Evolutionary conservation across 2,888 invertebrate species (phyloP).

Genomic region (Heliconius cydno): DNA sequence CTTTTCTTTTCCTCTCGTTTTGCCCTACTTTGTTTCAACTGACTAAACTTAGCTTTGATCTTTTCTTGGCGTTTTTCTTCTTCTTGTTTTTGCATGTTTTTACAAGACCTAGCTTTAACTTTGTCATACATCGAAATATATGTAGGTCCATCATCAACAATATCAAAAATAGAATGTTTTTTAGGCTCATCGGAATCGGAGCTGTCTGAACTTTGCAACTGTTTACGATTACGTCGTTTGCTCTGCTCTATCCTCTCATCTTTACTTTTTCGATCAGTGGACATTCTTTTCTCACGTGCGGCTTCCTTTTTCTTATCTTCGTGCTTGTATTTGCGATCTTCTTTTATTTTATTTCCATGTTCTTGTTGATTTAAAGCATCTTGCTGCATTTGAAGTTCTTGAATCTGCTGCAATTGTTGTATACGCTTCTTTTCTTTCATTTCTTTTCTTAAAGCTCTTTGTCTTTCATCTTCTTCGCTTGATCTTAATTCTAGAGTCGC

Average conservation of each 20-base stretch:
- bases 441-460: constrained; percentile 81
- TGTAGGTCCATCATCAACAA: constrained; percentile 93
- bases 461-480: constrained; percentile 84
- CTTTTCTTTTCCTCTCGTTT: constrained; percentile 95
- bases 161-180: constrained; percentile 96
- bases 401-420: constrained; percentile 79
- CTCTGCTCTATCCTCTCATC: constrained; percentile 72
- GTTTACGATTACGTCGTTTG: constrained; percentile 76
- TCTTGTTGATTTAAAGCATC: constrained; percentile 75
- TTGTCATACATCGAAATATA: constrained; percentile 99
- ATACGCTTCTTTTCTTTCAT: constrained; percentile 83
- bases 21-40: constrained; percentile 93
- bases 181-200: constrained; percentile 92
- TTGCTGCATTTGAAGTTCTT: constrained; percentile 79
- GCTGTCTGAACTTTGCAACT: constrained; percentile 84
- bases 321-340: constrained; percentile 71
- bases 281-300: constrained; percentile 78
- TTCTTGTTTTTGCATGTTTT: constrained; percentile 96
- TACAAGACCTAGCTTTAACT: constrained; percentile 96
- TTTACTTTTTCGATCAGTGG: constrained; percentile 79
- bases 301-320: constrained; percentile 78
- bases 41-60: constrained; percentile 94
- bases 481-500: constrained; percentile 83
- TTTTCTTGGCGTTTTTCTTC: constrained; percentile 94
- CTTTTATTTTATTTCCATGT: constrained; percentile 68